phyloP scores from a whole-genome alignment of 2,113 vertebrate genomes.

The Spea multiplicata region DNA sequence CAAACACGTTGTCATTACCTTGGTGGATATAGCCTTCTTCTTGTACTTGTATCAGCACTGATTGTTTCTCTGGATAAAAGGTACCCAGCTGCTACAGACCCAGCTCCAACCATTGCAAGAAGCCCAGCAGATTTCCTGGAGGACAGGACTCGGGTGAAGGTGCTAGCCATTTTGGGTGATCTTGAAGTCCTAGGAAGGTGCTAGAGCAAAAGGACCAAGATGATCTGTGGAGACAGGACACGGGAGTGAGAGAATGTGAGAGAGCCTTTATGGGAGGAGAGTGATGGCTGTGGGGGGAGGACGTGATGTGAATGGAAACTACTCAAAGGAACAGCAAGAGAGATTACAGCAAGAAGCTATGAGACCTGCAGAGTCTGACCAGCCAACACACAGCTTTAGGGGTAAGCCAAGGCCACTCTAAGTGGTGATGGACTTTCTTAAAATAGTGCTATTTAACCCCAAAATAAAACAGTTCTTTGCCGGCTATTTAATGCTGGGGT shows the following conservation, averaged over 20 bases:
- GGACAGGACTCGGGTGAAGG: slow-evolving; percentile 77
- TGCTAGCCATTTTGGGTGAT: slow-evolving; percentile 75
- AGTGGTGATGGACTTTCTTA: too few relatives aligned
- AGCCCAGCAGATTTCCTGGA: slow-evolving; percentile 71
- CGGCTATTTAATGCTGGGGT: too few relatives aligned
- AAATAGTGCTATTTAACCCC: too few relatives aligned
- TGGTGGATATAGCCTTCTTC: slow-evolving; percentile 81
- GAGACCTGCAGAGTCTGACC: slow-evolving; percentile 19
- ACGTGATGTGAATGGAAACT: slow-evolving; percentile 49
- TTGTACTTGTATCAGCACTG: slow-evolving; percentile 65
- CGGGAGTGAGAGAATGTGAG: slow-evolving; percentile 23
- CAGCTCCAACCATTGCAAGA: slow-evolving; percentile 81
- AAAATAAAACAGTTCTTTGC: too few relatives aligned
- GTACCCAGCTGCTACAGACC: slow-evolving; percentile 77
- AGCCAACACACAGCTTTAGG: neutral
- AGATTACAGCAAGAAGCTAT: slow-evolving; percentile 36
- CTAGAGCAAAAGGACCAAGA: slow-evolving; percentile 18
- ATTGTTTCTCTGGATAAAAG: slow-evolving; percentile 78
- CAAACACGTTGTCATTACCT: slow-evolving; percentile 67
- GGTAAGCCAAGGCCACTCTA: too few relatives aligned
- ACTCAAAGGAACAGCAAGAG: slow-evolving; percentile 52
- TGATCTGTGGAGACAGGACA: slow-evolving; percentile 34
- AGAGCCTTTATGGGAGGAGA: slow-evolving; percentile 42
- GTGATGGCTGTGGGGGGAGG: slow-evolving; percentile 51
- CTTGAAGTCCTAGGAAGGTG: slow-evolving; percentile 22